Percentiles rank a stretch among this genome's conserved stretches.
Conservation (phyloP, 2,113 vertebrate genomes). For the Xenopus borealis region DNA sequence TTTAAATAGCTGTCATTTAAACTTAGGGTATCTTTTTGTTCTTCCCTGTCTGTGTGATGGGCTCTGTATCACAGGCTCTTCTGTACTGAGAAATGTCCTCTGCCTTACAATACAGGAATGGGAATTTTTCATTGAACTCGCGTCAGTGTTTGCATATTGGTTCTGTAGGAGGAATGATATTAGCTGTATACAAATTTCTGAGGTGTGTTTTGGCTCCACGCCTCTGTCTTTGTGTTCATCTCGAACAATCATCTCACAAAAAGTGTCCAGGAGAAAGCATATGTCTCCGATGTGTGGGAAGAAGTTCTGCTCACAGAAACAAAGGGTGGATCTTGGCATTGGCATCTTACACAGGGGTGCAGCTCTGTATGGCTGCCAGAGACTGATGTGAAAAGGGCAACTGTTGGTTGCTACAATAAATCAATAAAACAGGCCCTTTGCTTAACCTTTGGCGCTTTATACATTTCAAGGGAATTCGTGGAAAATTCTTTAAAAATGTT, state of each 20-base stretch:
- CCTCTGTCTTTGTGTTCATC: slow-evolving; percentile 11
- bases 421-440: not conserved
- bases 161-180: not conserved
- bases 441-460: too few species aligned
- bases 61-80: too few species aligned
- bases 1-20: too few species aligned
- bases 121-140: too few species aligned
- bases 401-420: slow-evolving; percentile 16
- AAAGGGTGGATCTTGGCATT: slow-evolving; percentile 40
- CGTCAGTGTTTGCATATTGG: slow-evolving; percentile 19
- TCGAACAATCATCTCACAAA: not conserved
- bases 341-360: not conserved
- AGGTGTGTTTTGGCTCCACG: slow-evolving; percentile 9
- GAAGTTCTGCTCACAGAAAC: slow-evolving; percentile 41
- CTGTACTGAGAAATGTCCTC: too few species aligned
- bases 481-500: too few species aligned
- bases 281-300: slow-evolving; percentile 24
- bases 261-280: slow-evolving; percentile 21
- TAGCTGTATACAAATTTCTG: slow-evolving; percentile 6
- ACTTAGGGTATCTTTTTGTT: too few species aligned
- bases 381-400: slow-evolving; percentile 13
- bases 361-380: slow-evolving; percentile 13
- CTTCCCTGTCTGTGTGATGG: too few species aligned
- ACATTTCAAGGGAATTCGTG: too few species aligned
- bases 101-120: too few species aligned